These are phyloP conservation scores for Julus scandinavius DNA, from an alignment of 2,888 invertebrate genomes.

Conservation along the genomic window DNA sequence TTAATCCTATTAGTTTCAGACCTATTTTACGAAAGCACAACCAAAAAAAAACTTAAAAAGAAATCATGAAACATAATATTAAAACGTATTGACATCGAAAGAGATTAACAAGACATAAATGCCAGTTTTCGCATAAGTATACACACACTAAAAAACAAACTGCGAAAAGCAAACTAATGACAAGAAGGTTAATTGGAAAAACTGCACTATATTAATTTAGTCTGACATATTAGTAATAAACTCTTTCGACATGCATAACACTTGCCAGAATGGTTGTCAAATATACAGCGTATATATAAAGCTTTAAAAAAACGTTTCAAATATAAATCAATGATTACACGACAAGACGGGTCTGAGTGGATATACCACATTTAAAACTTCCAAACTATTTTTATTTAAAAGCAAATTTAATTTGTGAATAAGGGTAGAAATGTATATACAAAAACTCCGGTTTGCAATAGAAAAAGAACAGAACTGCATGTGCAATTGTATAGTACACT, in stretches of 20 bases:
- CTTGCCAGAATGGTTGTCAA: conserved; percentile 25
- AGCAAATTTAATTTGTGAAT: no score
- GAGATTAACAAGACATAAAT: background rate
- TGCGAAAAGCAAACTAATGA: background rate
- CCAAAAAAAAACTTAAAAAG: background rate
- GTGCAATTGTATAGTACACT: no score
- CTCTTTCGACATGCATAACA: background rate
- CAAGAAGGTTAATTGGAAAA: background rate
- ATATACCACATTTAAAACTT: background rate
- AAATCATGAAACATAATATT: background rate
- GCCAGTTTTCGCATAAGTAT: background rate
- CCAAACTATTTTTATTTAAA: no score
- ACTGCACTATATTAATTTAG: background rate
- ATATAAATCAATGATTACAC: no score
- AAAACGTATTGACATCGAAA: background rate
- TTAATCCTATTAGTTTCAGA: background rate
- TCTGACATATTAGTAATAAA: conserved; percentile 10
- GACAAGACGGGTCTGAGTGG: background rate
- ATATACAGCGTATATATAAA: background rate
- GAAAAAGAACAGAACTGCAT: no score
- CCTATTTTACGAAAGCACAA: background rate
- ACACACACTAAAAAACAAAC: background rate
- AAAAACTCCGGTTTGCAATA: no score
- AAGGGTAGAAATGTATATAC: no score
- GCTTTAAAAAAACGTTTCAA: no score